phyloP scores from a whole-genome alignment of 2,888 invertebrate species.

The Pachymerium ferrugineum region DNA sequence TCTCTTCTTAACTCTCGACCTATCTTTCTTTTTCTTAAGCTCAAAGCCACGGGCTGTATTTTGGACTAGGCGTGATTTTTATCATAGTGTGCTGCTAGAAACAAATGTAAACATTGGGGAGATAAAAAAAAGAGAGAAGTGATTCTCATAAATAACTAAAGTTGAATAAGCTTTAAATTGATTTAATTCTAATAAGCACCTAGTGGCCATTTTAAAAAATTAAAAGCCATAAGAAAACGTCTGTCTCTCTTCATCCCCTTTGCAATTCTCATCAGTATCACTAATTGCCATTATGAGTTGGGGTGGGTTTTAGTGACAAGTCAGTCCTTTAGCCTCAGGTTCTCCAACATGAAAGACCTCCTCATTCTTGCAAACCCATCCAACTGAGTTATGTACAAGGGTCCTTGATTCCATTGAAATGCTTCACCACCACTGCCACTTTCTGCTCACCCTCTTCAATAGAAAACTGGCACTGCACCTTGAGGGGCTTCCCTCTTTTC shows the following conservation, averaged over 20 bases:
- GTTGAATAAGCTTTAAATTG: neutral
- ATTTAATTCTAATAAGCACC: neutral
- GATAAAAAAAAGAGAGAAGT: neutral
- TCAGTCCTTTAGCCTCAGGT: neutral
- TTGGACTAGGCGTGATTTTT: neutral
- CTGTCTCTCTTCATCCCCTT: neutral
- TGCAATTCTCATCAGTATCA: neutral
- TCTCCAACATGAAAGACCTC: neutral
- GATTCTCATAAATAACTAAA: neutral
- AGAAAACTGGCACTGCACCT: neutral
- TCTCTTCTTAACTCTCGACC: too few relatives aligned
- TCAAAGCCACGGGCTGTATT: neutral
- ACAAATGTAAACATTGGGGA: neutral
- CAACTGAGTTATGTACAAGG: neutral
- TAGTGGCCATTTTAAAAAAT: neutral
- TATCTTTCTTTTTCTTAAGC: neutral
- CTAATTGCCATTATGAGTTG: neutral
- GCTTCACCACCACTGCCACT: constrained; percentile 1
- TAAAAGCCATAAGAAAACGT: neutral
- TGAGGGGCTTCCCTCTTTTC: neutral
- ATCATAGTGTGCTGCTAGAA: neutral
- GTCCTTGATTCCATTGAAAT: constrained; percentile 1
- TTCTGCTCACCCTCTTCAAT: neutral
- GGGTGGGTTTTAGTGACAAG: neutral
- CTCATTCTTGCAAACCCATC: too few relatives aligned